phyloP scores from a whole-genome alignment of 1,140 invertebrate genomes.

The Pseudomyrmex pallidus region DNA sequence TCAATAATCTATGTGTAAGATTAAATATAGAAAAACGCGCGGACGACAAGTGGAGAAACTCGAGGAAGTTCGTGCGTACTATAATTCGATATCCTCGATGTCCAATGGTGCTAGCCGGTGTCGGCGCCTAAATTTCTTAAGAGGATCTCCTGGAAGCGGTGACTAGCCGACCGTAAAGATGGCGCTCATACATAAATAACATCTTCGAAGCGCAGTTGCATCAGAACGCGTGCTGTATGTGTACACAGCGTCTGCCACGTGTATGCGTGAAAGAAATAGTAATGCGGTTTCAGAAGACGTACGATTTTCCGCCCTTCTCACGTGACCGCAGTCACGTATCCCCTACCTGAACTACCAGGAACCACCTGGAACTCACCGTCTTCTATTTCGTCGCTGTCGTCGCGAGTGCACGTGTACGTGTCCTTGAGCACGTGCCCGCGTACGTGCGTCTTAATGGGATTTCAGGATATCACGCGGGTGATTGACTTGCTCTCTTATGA shows the following conservation, averaged over 20 bases:
- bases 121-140: constrained; percentile 67
- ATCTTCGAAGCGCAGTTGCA: constrained; percentile 10
- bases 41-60: neutral
- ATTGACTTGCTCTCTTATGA: constrained; percentile 23
- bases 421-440: constrained; percentile 30
- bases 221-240: constrained; percentile 34
- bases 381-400: neutral
- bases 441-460: constrained; percentile 30
- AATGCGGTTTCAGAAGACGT: neutral
- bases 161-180: constrained; percentile 10
- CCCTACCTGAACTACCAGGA: constrained; percentile 32
- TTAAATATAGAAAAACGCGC: too few relatives aligned
- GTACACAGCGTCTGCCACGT: neutral
- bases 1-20: too few relatives aligned
- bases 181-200: constrained; percentile 55
- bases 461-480: constrained; percentile 5
- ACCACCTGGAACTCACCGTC: constrained; percentile 33
- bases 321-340: constrained; percentile 41
- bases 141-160: neutral
- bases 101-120: constrained; percentile 26
- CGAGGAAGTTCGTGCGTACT: neutral
- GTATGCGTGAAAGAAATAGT: neutral
- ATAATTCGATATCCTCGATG: constrained; percentile 52
- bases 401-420: constrained; percentile 39
- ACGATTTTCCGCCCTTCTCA: neutral